Evolutionary conservation across 2,113 vertebrate species (phyloP).

Genomic region (Sisor rabdophorus): DNA sequence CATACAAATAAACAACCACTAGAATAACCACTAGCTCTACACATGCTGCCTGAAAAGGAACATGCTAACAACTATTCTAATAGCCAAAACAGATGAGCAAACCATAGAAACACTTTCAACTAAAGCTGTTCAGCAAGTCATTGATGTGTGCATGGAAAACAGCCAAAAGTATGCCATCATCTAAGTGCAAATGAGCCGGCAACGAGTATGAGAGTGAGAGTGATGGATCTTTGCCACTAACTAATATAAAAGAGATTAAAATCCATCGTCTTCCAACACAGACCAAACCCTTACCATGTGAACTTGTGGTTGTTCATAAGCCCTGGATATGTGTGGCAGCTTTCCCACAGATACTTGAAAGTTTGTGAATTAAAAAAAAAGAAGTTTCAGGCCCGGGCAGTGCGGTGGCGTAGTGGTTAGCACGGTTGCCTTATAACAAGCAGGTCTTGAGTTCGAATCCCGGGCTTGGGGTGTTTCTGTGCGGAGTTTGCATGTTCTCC

Average conservation of each 20-base stretch:
- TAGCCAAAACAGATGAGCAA: conserved; percentile 34
- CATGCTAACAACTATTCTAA: conserved; percentile 12
- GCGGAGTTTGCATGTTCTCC: too few species aligned
- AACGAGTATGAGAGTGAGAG: conserved; percentile 8
- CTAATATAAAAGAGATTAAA: background rate
- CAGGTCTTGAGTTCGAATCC: too few species aligned
- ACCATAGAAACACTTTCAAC: background rate
- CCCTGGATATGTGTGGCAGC: background rate
- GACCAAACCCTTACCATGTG: background rate
- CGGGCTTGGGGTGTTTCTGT: too few species aligned
- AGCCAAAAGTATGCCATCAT: conserved; percentile 16
- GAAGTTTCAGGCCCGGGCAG: too few species aligned
- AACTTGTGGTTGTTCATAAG: background rate
- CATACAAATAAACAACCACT: too few species aligned
- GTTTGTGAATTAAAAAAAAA: too few species aligned
- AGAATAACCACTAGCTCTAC: background rate
- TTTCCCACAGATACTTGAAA: too few species aligned
- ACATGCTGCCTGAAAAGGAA: background rate
- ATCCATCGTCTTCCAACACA: background rate
- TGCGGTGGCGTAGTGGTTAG: too few species aligned
- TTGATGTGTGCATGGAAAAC: background rate
- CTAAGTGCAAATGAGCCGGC: background rate
- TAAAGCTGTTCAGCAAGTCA: conserved; percentile 6
- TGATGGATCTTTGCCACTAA: background rate
- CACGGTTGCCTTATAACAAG: too few species aligned